Percentiles rank a stretch among this genome's conserved stretches.
Evolutionary conservation across 2,113 vertebrate species (phyloP).

Genomic region (Gorilla gorilla): DNA sequence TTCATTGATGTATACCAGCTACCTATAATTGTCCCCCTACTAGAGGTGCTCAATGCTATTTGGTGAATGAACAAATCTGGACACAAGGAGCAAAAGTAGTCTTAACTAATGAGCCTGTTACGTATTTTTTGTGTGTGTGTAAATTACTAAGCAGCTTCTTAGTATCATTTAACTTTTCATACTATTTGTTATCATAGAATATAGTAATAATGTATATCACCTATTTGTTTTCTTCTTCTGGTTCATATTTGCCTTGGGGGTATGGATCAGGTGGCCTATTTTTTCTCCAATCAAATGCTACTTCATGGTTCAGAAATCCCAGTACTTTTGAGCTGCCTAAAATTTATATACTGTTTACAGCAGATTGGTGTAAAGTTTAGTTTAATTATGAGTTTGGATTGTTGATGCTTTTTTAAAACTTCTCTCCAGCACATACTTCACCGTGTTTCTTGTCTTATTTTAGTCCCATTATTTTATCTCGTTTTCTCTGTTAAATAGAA

Average conservation of each 20-base stretch:
- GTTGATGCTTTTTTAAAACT: not conserved
- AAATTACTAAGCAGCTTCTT: not conserved
- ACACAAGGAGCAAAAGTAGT: not conserved
- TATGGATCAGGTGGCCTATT: not conserved
- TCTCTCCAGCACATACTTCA: not conserved
- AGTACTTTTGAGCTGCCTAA: not conserved
- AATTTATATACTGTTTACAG: not conserved
- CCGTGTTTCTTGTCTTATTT: not conserved
- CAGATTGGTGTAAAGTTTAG: not conserved
- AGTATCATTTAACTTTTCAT: not conserved
- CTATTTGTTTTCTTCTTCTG: not conserved
- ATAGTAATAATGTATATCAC: not conserved
- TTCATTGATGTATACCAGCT: not conserved
- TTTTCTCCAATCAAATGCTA: not conserved
- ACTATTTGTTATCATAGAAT: not conserved
- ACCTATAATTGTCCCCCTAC: not conserved
- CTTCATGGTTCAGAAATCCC: not conserved
- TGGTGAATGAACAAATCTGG: not conserved
- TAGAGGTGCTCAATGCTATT: not conserved
- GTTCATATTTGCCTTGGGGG: not conserved
- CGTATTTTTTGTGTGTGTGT: not conserved
- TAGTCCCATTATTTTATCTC: not conserved
- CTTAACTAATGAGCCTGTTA: not conserved
- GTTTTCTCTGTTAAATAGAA: slow-evolving; percentile 30
- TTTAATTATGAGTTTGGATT: not conserved